phyloP scores from a whole-genome alignment of 2,888 invertebrate species.

The Lobophora halterata region DNA sequence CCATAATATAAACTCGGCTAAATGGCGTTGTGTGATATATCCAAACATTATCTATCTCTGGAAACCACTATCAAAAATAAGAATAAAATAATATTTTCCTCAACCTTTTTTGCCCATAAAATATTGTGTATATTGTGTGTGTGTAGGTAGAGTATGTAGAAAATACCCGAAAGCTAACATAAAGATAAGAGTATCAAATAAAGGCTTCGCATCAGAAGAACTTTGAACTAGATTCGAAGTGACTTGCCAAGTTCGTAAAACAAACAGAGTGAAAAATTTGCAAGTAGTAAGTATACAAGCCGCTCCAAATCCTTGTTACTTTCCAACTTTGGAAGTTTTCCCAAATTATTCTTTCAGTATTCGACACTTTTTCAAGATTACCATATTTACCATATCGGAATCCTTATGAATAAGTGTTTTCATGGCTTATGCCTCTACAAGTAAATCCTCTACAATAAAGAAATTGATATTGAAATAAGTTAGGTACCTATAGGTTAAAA shows the following conservation, averaged over 20 bases:
- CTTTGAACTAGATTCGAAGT: constrained; percentile 24
- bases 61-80: too few species aligned
- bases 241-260: constrained; percentile 29
- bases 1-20: too few species aligned
- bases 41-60: too few species aligned
- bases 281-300: constrained; percentile 22
- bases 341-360: constrained; percentile 18
- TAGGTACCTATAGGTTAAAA: too few species aligned
- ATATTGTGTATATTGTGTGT: too few species aligned
- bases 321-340: constrained; percentile 23
- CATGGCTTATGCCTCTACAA: too few species aligned
- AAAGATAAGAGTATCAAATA: constrained; percentile 4
- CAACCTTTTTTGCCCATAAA: too few species aligned
- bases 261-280: constrained; percentile 31
- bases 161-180: neutral
- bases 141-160: constrained; percentile 2
- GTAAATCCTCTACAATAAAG: too few species aligned
- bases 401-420: constrained; percentile 15
- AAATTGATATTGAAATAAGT: too few species aligned
- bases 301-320: constrained; percentile 23
- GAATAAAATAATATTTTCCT: too few species aligned
- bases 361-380: constrained; percentile 15
- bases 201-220: constrained; percentile 10
- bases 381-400: constrained; percentile 21
- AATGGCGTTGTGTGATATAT: too few species aligned